A percentile compares a stretch with the other conserved stretches of the same genome.
Conservation (phyloP, 2,888 invertebrate genomes). For the Drepana falcataria region DNA sequence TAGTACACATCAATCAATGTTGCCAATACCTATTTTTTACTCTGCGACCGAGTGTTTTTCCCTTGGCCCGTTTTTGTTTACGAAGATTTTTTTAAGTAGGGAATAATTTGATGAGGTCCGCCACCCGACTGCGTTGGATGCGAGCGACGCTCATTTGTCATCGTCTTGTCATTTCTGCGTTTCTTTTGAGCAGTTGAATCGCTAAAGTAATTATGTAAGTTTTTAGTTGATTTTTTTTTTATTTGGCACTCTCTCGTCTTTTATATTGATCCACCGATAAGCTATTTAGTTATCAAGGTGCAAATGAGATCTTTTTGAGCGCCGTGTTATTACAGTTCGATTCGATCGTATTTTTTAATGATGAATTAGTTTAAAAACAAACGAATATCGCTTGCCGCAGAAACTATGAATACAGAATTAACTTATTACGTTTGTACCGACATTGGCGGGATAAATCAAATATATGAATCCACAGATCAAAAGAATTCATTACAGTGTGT, state of each 20-base stretch:
- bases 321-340: neutral
- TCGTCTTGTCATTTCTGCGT: constrained; percentile 79
- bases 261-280: constrained; percentile 36
- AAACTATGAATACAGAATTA: constrained; percentile 75
- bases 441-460: constrained; percentile 77
- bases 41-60: constrained; percentile 63
- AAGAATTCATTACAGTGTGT: constrained; percentile 79
- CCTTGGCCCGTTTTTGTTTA: constrained; percentile 73
- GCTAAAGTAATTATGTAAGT: constrained; percentile 74
- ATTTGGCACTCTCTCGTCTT: constrained; percentile 33
- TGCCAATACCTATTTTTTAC: constrained; percentile 79
- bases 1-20: constrained; percentile 79
- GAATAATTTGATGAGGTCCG: constrained; percentile 79
- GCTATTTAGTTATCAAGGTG: constrained; percentile 21
- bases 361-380: constrained; percentile 28
- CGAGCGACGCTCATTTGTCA: constrained; percentile 75
- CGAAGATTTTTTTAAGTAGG: constrained; percentile 77
- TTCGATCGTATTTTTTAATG: neutral
- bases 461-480: constrained; percentile 78
- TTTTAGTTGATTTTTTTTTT: constrained; percentile 65
- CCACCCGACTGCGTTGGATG: constrained; percentile 75
- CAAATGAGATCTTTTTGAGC: constrained; percentile 13
- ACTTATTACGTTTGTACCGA: constrained; percentile 64
- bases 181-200: constrained; percentile 75
- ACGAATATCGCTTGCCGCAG: constrained; percentile 43